Evolutionary conservation across 2,888 invertebrate genomes (phyloP).

Genomic region (Zootermopsis nevadensis): DNA sequence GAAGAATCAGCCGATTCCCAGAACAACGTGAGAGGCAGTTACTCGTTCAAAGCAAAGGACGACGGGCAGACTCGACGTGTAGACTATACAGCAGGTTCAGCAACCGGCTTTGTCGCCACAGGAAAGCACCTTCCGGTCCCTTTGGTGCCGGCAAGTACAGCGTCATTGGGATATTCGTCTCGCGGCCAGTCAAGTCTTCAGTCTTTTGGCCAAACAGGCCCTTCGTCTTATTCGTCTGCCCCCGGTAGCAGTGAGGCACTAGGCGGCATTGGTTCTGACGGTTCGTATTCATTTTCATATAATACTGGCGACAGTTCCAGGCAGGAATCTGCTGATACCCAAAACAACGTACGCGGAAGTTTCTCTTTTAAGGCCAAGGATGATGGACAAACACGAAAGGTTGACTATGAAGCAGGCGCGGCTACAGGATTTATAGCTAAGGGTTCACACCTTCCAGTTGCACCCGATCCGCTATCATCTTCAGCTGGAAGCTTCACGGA

Average conservation of each 20-base stretch:
- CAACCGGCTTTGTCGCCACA: conserved; percentile 54
- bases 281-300: conserved; percentile 59
- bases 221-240: not conserved
- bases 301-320: conserved; percentile 59
- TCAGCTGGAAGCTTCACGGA: not conserved
- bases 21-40: conserved; percentile 55
- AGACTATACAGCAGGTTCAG: conserved; percentile 55
- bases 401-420: conserved; percentile 55
- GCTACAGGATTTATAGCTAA: conserved; percentile 55
- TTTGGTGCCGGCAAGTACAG: conserved; percentile 25
- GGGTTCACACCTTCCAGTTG: conserved; percentile 56
- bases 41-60: conserved; percentile 55
- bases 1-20: conserved; percentile 53
- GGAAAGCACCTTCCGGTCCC: conserved; percentile 56
- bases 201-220: not conserved
- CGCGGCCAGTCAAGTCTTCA: too few species aligned
- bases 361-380: conserved; percentile 56
- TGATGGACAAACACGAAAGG: conserved; percentile 53
- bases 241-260: not conserved
- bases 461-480: not conserved
- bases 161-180: not conserved
- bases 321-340: conserved; percentile 59
- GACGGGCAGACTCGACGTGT: conserved; percentile 53
- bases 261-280: conserved; percentile 52
- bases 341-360: conserved; percentile 57